These are phyloP conservation scores for Dasysyrphus tricinctus DNA, from an alignment of 2,888 invertebrate species.

Conservation along the genomic window DNA sequence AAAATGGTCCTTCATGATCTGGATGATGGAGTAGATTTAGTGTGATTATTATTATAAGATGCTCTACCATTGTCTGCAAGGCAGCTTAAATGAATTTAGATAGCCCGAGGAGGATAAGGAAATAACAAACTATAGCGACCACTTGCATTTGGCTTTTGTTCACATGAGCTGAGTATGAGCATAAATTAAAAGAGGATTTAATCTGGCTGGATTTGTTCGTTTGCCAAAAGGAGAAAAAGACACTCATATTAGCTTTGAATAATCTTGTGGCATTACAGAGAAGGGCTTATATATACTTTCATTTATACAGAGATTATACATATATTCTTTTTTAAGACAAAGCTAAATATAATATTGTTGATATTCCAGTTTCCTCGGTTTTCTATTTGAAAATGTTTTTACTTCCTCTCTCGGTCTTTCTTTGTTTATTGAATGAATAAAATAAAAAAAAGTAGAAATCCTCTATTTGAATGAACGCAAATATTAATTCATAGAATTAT, in stretches of 20 bases:
- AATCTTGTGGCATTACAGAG: constrained; percentile 61
- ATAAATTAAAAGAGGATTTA: constrained; percentile 66
- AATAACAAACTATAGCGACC: constrained; percentile 51
- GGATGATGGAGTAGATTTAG: constrained; percentile 28
- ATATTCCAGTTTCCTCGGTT: constrained; percentile 4
- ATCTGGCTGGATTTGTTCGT: constrained; percentile 50
- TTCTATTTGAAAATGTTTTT: background rate
- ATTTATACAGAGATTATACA: background rate
- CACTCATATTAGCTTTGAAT: constrained; percentile 54
- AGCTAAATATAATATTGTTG: background rate
- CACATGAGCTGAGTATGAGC: constrained; percentile 58
- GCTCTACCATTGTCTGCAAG: constrained; percentile 17
- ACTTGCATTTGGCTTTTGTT: constrained; percentile 62
- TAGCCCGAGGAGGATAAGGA: constrained; percentile 39
- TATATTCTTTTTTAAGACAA: background rate
- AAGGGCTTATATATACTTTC: background rate
- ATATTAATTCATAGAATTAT: constrained; percentile 49
- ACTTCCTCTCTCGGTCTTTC: background rate
- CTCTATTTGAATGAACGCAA: constrained; percentile 16
- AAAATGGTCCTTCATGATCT: constrained; percentile 6
- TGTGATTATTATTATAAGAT: constrained; percentile 32
- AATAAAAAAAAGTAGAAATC: constrained; percentile 5
- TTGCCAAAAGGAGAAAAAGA: constrained; percentile 34
- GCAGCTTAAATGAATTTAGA: constrained; percentile 42
- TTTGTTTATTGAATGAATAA: background rate